Evolutionary conservation across 2,797 vertebrate genomes (phyloP).

Genomic region (Sebastes nivosus): DNA sequence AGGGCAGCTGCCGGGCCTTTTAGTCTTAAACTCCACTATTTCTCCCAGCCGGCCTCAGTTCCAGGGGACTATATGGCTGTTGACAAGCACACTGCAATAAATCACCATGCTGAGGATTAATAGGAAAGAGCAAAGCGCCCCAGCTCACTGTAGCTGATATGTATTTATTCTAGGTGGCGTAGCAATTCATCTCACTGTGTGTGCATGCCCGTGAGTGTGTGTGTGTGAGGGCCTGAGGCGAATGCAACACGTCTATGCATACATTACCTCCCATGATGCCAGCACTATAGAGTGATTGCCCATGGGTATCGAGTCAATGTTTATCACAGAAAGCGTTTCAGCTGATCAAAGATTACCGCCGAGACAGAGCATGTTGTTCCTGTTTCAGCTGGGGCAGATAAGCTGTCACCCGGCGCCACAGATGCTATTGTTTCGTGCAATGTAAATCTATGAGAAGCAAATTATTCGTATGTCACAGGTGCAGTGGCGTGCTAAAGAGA

Average conservation of each 20-base stretch:
- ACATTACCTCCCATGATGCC: constrained; percentile 77
- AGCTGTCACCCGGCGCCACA: constrained; percentile 67
- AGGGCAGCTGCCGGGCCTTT: constrained; percentile 58
- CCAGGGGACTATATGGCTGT: constrained; percentile 70
- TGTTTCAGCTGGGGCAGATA: constrained; percentile 65
- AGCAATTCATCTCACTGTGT: constrained; percentile 73
- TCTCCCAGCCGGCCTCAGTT: constrained; percentile 54
- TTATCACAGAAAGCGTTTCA: constrained; percentile 75
- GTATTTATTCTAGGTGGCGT: constrained; percentile 78
- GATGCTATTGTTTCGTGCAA: constrained; percentile 59
- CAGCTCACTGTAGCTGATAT: constrained; percentile 77
- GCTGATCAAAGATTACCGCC: constrained; percentile 76
- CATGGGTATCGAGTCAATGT: constrained; percentile 71
- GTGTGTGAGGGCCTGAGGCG: constrained; percentile 44
- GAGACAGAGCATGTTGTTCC: constrained; percentile 68
- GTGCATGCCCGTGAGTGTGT: neutral
- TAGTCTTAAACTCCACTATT: constrained; percentile 69
- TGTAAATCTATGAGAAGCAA: constrained; percentile 50
- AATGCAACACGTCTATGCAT: constrained; percentile 72
- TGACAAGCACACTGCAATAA: constrained; percentile 78
- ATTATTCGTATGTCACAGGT: constrained; percentile 68
- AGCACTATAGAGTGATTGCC: constrained; percentile 74
- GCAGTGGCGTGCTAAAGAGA: constrained; percentile 43
- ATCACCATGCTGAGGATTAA: constrained; percentile 79
- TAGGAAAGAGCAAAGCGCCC: constrained; percentile 77